Evolutionary conservation across 2,797 vertebrate genomes (phyloP), one percentile per base, ranked within the genome.

Genomic region (Coranthus polyacanthus): DNA sequence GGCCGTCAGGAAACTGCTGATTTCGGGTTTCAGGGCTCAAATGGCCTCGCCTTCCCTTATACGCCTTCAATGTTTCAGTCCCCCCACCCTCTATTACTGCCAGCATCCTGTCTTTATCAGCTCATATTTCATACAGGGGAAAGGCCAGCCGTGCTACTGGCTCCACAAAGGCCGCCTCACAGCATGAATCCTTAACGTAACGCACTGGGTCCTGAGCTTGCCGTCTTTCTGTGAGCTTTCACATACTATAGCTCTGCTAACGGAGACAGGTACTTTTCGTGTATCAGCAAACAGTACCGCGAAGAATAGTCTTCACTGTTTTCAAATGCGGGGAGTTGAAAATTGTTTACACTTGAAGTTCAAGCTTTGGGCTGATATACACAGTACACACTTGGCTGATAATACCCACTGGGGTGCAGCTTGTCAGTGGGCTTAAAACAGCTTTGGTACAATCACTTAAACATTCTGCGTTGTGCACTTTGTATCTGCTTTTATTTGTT

Each of bases 1-100:
- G 89, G 84, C 65, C 59, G 47, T 37, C 75, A 78, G 83, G 84
- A 89, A 92, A 85, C 82, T 82, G 83, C 72, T 86, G 87, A 89
- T 78, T 89, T 91, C 47, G 78, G 55, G 78, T 90, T 91, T 89
- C 58, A 72, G 60, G 58, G 64, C 56, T 82, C 66, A 63, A 29
- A 89, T 74, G 15, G 52, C 66, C 53, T 44, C 43, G 24, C 36
- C 49, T 21, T 56, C 46, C 45, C 52, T 53, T 67, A 69, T 52
- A 55, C 36, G 32, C 67, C 59, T 45, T 36, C 38, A 70, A 57
- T 54, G 29, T 68, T 53, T 26, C 46, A 41, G 13, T 2, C 47
- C 20, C 55, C 37, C 71, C 29, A 54, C 41, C 71, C 63, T 42
- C 59, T 56, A 56, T 84, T 62, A 67, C 65, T 24, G 56, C 66